Percentiles rank a stretch among this genome's conserved stretches.
phyloP scores from a whole-genome alignment of 2,888 invertebrate species.

The Romanomermis culicivorax region DNA sequence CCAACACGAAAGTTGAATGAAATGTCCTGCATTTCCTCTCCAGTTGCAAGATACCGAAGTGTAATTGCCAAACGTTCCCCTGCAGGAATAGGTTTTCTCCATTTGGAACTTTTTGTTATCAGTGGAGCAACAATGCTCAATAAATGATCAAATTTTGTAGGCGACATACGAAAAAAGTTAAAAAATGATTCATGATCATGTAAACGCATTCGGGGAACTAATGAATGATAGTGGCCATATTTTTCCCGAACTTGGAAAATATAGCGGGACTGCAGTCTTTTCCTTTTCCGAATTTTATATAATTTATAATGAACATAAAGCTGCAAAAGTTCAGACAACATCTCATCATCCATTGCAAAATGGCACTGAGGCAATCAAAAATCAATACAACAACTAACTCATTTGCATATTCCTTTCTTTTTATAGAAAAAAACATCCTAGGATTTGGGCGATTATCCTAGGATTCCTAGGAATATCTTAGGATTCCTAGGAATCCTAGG shows the following conservation, averaged over 20 bases:
- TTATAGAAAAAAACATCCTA: no score
- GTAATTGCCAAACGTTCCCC: not conserved
- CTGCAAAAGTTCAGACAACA: not conserved
- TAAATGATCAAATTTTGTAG: not conserved
- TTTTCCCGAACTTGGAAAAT: not conserved
- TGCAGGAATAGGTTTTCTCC: not conserved
- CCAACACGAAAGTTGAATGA: not conserved
- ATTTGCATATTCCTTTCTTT: no score
- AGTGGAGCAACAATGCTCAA: not conserved
- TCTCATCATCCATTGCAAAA: not conserved
- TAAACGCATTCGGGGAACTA: not conserved
- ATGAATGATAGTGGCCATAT: not conserved
- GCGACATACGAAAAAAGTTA: not conserved
- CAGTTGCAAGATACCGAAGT: not conserved
- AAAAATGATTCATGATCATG: not conserved
- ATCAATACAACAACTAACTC: no score
- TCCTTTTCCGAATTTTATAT: not conserved
- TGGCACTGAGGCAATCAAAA: no score
- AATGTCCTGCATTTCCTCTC: not conserved
- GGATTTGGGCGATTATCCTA: no score
- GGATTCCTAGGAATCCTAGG: no score
- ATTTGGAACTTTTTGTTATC: not conserved
- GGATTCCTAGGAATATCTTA: no score
- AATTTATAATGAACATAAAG: not conserved
- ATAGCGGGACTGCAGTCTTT: not conserved